These are phyloP conservation scores for Drosophila lowei DNA, from an alignment of 1,140 invertebrate genomes.

Conservation along the genomic window DNA sequence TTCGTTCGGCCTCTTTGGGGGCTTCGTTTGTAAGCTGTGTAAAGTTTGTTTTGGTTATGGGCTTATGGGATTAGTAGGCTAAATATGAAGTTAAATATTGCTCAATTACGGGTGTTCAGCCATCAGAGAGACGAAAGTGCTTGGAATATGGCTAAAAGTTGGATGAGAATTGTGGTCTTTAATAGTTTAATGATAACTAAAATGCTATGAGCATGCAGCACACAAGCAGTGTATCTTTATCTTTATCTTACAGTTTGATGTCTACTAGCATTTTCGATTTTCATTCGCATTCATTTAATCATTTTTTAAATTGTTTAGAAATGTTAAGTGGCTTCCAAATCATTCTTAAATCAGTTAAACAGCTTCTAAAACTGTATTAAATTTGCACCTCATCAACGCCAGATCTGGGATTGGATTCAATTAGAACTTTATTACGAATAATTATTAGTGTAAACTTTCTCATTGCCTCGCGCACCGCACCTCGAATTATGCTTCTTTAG, in stretches of 20 bases:
- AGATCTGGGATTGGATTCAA: slow-evolving; percentile 20
- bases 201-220: no score
- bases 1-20: slow-evolving; percentile 10
- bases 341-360: neutral
- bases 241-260: neutral
- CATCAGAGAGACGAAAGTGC: slow-evolving; percentile 1
- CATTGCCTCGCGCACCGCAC: slow-evolving; percentile 26
- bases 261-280: neutral
- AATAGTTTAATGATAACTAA: slow-evolving; percentile 1
- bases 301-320: slow-evolving; percentile 20
- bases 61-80: slow-evolving; percentile 49
- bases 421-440: slow-evolving; percentile 61
- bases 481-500: slow-evolving; percentile 30
- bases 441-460: slow-evolving; percentile 56
- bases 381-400: slow-evolving; percentile 35
- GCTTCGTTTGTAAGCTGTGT: slow-evolving; percentile 37
- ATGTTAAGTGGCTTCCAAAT: neutral
- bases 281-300: slow-evolving; percentile 4
- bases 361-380: slow-evolving; percentile 17
- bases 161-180: neutral
- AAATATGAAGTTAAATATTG: slow-evolving; percentile 45
- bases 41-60: slow-evolving; percentile 53
- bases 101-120: slow-evolving; percentile 40
- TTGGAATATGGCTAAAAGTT: neutral
- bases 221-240: no score